Percentiles rank a stretch among this genome's conserved stretches.
Evolutionary conservation across 2,888 invertebrate genomes (phyloP).

Genomic region (Ectemnius continuus): DNA sequence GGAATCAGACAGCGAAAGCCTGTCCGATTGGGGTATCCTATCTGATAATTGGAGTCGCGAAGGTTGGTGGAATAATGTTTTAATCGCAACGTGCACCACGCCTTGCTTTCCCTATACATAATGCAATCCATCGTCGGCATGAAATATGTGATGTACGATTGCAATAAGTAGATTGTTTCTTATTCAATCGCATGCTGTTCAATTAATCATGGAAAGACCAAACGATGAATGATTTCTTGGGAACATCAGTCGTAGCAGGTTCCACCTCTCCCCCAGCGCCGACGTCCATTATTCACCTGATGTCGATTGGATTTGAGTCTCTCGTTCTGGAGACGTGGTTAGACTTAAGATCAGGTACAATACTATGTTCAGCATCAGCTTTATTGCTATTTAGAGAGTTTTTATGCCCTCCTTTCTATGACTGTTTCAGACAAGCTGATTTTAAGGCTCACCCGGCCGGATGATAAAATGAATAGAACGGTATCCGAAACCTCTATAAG

Average conservation of each 20-base stretch:
- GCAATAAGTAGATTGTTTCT: slow-evolving; percentile 40
- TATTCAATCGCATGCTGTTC: slow-evolving; percentile 31
- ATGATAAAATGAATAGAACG: slow-evolving; percentile 78
- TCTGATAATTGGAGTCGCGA: slow-evolving; percentile 76
- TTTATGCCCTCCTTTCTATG: neutral
- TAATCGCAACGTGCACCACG: neutral
- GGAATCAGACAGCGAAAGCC: slow-evolving; percentile 72
- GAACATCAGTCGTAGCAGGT: slow-evolving; percentile 66
- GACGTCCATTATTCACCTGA: slow-evolving; percentile 79
- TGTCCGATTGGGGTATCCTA: slow-evolving; percentile 75
- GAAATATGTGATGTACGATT: slow-evolving; percentile 9
- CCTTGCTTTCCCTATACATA: neutral
- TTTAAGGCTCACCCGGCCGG: slow-evolving; percentile 80
- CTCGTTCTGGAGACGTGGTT: slow-evolving; percentile 83
- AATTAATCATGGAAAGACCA: slow-evolving; percentile 43
- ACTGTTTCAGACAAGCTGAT: slow-evolving; percentile 77
- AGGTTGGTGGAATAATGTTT: slow-evolving; percentile 59
- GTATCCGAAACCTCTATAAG: slow-evolving; percentile 79
- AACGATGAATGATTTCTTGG: slow-evolving; percentile 48
- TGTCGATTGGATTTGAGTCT: slow-evolving; percentile 83
- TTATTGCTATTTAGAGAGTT: neutral
- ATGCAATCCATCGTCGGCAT: neutral
- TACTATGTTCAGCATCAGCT: neutral
- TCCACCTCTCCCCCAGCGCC: slow-evolving; percentile 72
- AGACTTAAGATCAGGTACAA: slow-evolving; percentile 78